phyloP scores from a whole-genome alignment of 2,113 vertebrate genomes.

The Lampris megalopsis region DNA sequence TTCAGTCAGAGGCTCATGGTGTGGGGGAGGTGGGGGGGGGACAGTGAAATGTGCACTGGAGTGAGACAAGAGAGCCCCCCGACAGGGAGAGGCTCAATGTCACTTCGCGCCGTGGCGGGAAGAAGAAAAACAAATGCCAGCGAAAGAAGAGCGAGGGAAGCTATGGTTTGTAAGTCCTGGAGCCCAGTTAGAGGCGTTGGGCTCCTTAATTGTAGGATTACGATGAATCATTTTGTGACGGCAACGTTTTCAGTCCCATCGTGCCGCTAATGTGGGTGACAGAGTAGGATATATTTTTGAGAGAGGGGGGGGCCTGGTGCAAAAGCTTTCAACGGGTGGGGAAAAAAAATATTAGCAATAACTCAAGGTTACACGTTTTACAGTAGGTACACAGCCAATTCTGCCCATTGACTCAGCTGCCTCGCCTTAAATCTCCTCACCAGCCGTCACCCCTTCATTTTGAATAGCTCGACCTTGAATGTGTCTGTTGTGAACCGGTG shows the following conservation, averaged over 20 bases:
- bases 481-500: constrained; percentile 67
- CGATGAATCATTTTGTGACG: constrained; percentile 72
- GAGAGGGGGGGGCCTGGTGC: not conserved
- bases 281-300: constrained; percentile 52
- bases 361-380: constrained; percentile 70
- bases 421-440: constrained; percentile 67
- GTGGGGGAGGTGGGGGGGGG: constrained; percentile 47
- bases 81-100: constrained; percentile 81
- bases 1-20: constrained; percentile 81
- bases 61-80: constrained; percentile 81
- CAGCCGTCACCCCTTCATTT: constrained; percentile 57
- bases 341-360: constrained; percentile 42
- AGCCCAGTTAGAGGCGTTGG: constrained; percentile 78
- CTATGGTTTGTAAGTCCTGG: constrained; percentile 78
- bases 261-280: constrained; percentile 65
- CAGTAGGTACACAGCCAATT: constrained; percentile 35
- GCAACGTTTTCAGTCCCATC: constrained; percentile 67
- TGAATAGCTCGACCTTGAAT: constrained; percentile 65
- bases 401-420: constrained; percentile 69
- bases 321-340: constrained; percentile 63
- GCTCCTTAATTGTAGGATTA: constrained; percentile 70
- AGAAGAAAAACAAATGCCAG: constrained; percentile 77
- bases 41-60: constrained; percentile 79
- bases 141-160: constrained; percentile 54
- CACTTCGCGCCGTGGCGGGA: constrained; percentile 70